These are phyloP conservation scores for Cinclus cinclus DNA, from an alignment of 2,113 vertebrate genomes.

Conservation along the genomic window DNA sequence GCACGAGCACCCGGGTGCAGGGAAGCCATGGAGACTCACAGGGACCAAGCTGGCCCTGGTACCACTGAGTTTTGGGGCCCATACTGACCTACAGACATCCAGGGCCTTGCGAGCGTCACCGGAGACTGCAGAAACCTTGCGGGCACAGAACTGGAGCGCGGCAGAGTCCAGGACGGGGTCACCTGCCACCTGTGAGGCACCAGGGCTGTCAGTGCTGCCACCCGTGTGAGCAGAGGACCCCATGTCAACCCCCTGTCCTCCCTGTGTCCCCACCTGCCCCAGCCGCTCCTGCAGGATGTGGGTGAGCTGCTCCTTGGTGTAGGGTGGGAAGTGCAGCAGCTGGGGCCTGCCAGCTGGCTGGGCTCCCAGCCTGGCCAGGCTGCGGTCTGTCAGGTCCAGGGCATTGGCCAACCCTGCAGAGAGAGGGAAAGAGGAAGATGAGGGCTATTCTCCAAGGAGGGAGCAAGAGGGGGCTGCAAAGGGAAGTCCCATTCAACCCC, in stretches of 20 bases:
- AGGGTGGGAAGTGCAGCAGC: constrained; percentile 88
- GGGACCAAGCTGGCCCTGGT: neutral
- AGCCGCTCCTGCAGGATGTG: constrained; percentile 88
- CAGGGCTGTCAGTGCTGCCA: fast-evolving
- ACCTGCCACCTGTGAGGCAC: constrained; percentile 74
- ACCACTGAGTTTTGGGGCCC: neutral
- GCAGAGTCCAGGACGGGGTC: constrained; percentile 81
- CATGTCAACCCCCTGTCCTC: fast-evolving
- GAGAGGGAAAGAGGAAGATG: neutral
- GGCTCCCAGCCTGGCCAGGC: constrained; percentile 83
- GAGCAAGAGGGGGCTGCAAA: neutral
- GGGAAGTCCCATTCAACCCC: neutral
- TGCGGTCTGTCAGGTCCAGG: constrained; percentile 90
- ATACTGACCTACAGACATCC: constrained; percentile 89
- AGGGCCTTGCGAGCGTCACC: constrained; percentile 93
- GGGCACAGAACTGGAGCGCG: constrained; percentile 92
- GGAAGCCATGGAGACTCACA: neutral
- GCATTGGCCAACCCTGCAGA: constrained; percentile 89
- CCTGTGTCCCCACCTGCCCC: constrained; percentile 69
- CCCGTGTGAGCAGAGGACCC: fast-evolving
- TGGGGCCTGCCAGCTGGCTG: constrained; percentile 75
- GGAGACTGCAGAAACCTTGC: constrained; percentile 91
- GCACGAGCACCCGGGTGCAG: fast-evolving
- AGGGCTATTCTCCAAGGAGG: neutral
- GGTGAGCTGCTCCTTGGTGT: constrained; percentile 85